phyloP scores from a whole-genome alignment of 1,140 invertebrate species.

The Orius laevigatus region DNA sequence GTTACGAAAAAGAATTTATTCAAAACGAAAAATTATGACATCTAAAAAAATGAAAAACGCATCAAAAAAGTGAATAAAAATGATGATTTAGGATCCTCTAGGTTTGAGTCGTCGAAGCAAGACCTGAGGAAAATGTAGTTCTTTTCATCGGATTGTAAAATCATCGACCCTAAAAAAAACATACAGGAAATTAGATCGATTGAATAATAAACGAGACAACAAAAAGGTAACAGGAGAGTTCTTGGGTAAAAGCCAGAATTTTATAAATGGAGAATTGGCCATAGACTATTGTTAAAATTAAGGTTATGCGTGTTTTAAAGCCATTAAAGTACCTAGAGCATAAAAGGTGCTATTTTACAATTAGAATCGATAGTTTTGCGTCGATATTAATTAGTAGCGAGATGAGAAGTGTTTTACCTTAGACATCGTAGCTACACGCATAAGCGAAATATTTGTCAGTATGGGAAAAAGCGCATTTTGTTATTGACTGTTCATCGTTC shows the following conservation, averaged over 20 bases:
- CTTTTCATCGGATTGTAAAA: constrained; percentile 87
- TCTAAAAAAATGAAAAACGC: background rate
- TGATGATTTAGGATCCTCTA: constrained; percentile 24
- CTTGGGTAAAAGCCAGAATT: too few relatives aligned
- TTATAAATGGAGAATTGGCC: too few relatives aligned
- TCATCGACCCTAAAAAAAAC: constrained; percentile 61
- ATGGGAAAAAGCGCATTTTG: constrained; percentile 84
- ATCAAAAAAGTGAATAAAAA: background rate
- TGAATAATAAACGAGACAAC: background rate
- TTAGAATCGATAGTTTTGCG: too few relatives aligned
- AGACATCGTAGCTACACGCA: constrained; percentile 94
- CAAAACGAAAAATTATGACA: background rate
- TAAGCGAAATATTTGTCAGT: constrained; percentile 97
- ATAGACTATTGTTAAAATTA: too few relatives aligned
- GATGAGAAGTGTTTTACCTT: too few relatives aligned
- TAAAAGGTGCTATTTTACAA: too few relatives aligned
- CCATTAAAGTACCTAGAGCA: too few relatives aligned
- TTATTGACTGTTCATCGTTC: constrained; percentile 91
- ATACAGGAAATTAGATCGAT: constrained; percentile 14
- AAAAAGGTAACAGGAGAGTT: background rate
- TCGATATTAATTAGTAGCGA: too few relatives aligned
- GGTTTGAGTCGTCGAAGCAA: constrained; percentile 89
- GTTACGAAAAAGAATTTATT: background rate
- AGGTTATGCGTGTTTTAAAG: too few relatives aligned
- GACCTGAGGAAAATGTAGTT: constrained; percentile 85